These are phyloP conservation scores for Cylas formicarius DNA, from an alignment of 1,140 invertebrate species.

Conservation along the genomic window DNA sequence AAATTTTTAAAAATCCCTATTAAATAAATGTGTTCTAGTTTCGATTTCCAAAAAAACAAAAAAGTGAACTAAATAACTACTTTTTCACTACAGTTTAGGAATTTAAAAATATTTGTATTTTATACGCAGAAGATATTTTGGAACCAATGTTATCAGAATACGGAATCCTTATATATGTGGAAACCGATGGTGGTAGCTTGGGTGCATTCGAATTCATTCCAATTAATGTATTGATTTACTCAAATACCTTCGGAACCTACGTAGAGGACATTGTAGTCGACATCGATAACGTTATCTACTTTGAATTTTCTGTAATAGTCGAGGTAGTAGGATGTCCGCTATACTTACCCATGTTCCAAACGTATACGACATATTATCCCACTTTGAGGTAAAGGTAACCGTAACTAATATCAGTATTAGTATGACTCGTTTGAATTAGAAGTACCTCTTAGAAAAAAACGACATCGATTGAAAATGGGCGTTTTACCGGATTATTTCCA, in stretches of 20 bases:
- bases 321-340: slow-evolving; percentile 40
- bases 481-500: too few species aligned
- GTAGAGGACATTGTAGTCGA: slow-evolving; percentile 40
- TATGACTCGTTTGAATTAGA: too few species aligned
- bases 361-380: slow-evolving; percentile 22
- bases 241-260: slow-evolving; percentile 43
- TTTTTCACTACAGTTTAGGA: not conserved
- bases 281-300: slow-evolving; percentile 34
- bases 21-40: not conserved
- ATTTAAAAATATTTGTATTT: not conserved
- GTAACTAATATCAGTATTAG: not conserved
- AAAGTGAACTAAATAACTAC: too few species aligned
- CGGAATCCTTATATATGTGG: slow-evolving; percentile 28
- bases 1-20: too few species aligned
- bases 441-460: too few species aligned
- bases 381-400: slow-evolving; percentile 3
- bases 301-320: slow-evolving; percentile 35
- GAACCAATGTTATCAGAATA: slow-evolving; percentile 15
- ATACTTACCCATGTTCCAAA: slow-evolving; percentile 34
- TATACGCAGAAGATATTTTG: slow-evolving; percentile 9
- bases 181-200: slow-evolving; percentile 15
- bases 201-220: slow-evolving; percentile 15
- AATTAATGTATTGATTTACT: slow-evolving; percentile 39
- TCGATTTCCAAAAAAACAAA: too few species aligned
- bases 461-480: too few species aligned